phyloP scores from a whole-genome alignment of 2,888 invertebrate genomes.

The Acronicta psi region DNA sequence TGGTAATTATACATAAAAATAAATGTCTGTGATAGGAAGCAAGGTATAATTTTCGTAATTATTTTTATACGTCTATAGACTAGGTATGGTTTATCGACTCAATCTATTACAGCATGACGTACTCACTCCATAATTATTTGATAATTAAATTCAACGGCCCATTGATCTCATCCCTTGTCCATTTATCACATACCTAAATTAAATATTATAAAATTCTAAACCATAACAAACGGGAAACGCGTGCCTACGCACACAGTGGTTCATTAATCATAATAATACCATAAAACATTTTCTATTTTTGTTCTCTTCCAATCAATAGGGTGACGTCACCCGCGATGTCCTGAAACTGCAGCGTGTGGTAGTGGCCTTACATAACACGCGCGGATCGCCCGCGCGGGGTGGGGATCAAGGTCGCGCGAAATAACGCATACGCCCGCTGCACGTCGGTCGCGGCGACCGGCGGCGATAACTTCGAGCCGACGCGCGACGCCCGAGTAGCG shows the following conservation, averaged over 20 bases:
- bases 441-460: slow-evolving; percentile 36
- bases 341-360: slow-evolving; percentile 67
- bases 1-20: neutral
- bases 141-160: neutral
- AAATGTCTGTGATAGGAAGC: neutral
- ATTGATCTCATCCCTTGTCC: slow-evolving; percentile 14
- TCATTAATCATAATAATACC: slow-evolving; percentile 49
- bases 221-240: slow-evolving; percentile 33
- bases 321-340: slow-evolving; percentile 45
- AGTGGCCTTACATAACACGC: slow-evolving; percentile 79
- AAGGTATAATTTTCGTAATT: neutral
- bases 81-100: no score
- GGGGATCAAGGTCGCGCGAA: slow-evolving; percentile 86
- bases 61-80: neutral
- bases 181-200: slow-evolving; percentile 2
- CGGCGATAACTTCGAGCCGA: slow-evolving; percentile 26
- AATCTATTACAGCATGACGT: no score
- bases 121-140: neutral
- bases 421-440: slow-evolving; percentile 71
- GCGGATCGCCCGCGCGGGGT: slow-evolving; percentile 78
- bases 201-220: slow-evolving; percentile 31
- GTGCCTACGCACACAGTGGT: slow-evolving; percentile 35
- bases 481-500: slow-evolving; percentile 18
- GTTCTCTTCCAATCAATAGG: slow-evolving; percentile 40
- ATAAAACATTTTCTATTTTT: slow-evolving; percentile 46